Conservation (phyloP, 2,888 invertebrate species). For the Diadegma fenestrale region DNA sequence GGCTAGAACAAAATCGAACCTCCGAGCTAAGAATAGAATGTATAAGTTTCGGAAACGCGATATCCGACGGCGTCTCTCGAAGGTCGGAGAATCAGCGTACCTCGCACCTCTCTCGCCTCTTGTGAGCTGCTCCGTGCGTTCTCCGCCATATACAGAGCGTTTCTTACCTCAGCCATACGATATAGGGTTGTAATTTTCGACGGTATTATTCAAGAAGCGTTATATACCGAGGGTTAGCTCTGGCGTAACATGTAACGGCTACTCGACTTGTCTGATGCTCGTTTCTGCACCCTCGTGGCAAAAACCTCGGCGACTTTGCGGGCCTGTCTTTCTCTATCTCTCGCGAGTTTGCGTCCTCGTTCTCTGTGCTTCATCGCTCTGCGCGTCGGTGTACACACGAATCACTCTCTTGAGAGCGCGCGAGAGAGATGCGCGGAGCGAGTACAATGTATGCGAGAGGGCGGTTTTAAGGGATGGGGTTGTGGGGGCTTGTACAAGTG, state of each 20-base stretch:
- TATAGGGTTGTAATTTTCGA: constrained; percentile 68
- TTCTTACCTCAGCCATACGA: constrained; percentile 44
- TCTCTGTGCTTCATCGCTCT: constrained; percentile 29
- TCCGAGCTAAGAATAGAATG: constrained; percentile 60
- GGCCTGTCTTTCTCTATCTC: constrained; percentile 31
- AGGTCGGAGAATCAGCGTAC: constrained; percentile 70
- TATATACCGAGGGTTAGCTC: constrained; percentile 63
- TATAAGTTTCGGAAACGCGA: constrained; percentile 64
- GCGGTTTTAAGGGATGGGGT: constrained; percentile 53
- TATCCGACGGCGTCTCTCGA: constrained; percentile 66
- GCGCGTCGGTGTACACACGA: constrained; percentile 3
- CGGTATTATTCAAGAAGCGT: constrained; percentile 69
- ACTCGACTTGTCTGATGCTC: constrained; percentile 54
- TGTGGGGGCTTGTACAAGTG: constrained; percentile 71
- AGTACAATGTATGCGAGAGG: constrained; percentile 20
- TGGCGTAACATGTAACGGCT: constrained; percentile 65
- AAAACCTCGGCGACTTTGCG: constrained; percentile 32
- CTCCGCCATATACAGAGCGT: constrained; percentile 36
- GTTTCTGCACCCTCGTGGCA: constrained; percentile 49
- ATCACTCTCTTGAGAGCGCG: constrained; percentile 37
- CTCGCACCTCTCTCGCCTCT: constrained; percentile 71
- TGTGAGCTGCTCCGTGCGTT: constrained; percentile 56
- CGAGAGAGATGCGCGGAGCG: constrained; percentile 5
- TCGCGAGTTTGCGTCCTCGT: constrained; percentile 36
- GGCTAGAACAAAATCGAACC: constrained; percentile 51